A percentile compares a stretch with the other conserved stretches of the same genome.
These are phyloP conservation scores for Sinodicranocentrus sp. DNA, from an alignment of 2,888 invertebrate species.

Conservation along the genomic window DNA sequence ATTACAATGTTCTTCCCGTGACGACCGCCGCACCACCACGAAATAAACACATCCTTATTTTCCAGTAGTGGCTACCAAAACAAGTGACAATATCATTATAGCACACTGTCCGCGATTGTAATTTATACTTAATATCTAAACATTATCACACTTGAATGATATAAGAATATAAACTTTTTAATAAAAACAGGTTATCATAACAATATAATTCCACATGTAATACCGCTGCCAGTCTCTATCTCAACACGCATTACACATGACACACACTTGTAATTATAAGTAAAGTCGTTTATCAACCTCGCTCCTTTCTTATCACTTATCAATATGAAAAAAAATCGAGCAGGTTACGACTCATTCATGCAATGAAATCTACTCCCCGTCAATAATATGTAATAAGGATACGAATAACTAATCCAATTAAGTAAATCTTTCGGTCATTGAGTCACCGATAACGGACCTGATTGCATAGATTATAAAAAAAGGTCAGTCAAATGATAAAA, in stretches of 20 bases:
- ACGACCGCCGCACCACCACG: too few species aligned
- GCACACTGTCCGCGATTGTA: too few species aligned
- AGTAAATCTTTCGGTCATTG: neutral
- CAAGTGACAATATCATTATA: neutral
- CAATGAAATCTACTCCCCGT: too few species aligned
- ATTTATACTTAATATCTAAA: neutral
- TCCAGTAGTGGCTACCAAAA: neutral
- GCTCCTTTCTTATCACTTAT: neutral
- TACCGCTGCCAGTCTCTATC: neutral
- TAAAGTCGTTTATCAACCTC: neutral
- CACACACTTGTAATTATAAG: neutral
- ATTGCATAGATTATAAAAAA: too few species aligned
- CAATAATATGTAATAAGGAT: too few species aligned
- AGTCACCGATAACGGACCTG: neutral
- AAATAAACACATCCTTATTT: too few species aligned
- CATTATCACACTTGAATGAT: too few species aligned
- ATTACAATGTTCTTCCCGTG: too few species aligned
- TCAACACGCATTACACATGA: too few species aligned
- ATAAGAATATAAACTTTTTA: neutral
- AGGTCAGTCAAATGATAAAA: too few species aligned
- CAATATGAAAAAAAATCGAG: neutral
- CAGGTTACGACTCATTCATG: constrained; percentile 1
- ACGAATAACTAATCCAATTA: neutral
- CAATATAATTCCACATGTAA: constrained; percentile 35
- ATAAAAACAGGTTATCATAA: constrained; percentile 47